Evolutionary conservation across 2,113 vertebrate species (phyloP).

Genomic region (Corydoras maculifer): DNA sequence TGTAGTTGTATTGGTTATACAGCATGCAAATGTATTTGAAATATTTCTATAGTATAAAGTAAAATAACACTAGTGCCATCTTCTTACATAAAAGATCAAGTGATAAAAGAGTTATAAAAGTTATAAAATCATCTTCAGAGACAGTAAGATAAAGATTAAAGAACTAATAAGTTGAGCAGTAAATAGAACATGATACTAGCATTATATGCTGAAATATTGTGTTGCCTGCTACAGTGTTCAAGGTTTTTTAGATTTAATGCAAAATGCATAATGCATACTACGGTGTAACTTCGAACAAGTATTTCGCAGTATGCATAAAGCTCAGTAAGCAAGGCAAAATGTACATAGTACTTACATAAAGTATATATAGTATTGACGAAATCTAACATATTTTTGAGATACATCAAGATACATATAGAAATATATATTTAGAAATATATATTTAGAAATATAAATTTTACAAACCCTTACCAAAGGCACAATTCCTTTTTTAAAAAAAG

Average conservation of each 20-base stretch:
- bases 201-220: slow-evolving; percentile 8
- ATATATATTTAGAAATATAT: no score
- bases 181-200: slow-evolving; percentile 3
- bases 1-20: no score
- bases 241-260: not conserved
- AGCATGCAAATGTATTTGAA: not conserved
- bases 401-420: no score
- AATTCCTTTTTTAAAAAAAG: no score
- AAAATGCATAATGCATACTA: not conserved
- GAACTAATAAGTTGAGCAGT: slow-evolving; percentile 27
- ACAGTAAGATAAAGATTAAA: slow-evolving; percentile 7
- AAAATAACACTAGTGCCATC: not conserved
- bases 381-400: no score
- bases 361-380: no score
- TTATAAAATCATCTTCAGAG: slow-evolving; percentile 5
- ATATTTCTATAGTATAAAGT: not conserved
- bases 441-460: no score
- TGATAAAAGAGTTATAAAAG: not conserved
- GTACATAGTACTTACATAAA: no score
- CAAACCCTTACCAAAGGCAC: no score
- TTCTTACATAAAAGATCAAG: not conserved
- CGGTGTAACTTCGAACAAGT: not conserved
- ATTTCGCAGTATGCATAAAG: no score
- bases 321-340: no score
- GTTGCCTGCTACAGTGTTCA: not conserved